Conservation (phyloP, 2,113 vertebrate species). For the Atractosteus spatula region DNA sequence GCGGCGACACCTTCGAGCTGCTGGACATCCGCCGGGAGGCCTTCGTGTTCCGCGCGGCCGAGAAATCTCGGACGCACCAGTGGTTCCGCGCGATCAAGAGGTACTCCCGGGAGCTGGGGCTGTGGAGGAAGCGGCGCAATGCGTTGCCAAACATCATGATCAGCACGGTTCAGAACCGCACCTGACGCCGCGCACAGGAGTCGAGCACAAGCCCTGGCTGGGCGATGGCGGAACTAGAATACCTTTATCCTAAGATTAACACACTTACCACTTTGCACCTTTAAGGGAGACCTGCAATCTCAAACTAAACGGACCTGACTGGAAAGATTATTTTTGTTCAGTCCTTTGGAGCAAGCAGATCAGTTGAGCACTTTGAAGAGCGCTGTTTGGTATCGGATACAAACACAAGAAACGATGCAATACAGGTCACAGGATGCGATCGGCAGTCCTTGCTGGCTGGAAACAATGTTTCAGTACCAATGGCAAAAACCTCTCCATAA, state of each 20-base stretch:
- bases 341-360: too few relatives aligned
- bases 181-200: constrained; percentile 63
- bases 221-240: constrained; percentile 44
- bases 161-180: constrained; percentile 76
- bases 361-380: too few relatives aligned
- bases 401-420: too few relatives aligned
- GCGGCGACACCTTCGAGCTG: constrained; percentile 84
- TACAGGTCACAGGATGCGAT: too few relatives aligned
- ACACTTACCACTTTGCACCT: neutral
- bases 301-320: too few relatives aligned
- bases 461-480: neutral
- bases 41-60: constrained; percentile 80
- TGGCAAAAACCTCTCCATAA: neutral
- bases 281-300: too few relatives aligned
- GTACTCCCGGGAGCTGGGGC: constrained; percentile 77
- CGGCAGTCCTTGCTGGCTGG: constrained; percentile 30
- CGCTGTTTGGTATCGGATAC: too few relatives aligned
- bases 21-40: constrained; percentile 84
- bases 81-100: constrained; percentile 83
- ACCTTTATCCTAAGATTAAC: constrained; percentile 30
- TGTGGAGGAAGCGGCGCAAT: constrained; percentile 84
- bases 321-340: too few relatives aligned
- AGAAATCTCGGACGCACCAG: constrained; percentile 82
- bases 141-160: constrained; percentile 94
- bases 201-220: neutral